phyloP scores from a whole-genome alignment of 2,113 vertebrate genomes.

The Takifugu bimaculatus region DNA sequence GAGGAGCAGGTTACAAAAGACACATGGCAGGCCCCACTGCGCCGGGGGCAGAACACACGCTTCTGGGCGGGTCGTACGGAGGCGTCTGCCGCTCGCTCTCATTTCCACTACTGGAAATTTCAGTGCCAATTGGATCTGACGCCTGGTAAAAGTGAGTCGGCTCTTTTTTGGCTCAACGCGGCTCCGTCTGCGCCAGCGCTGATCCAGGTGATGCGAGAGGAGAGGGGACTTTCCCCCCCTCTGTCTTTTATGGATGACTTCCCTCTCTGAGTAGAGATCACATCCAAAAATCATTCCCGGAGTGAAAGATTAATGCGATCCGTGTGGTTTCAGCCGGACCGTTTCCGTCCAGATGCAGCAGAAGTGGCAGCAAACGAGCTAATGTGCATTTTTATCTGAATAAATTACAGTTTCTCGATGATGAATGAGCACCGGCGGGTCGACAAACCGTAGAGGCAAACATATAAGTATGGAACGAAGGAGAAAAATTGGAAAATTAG shows the following conservation, averaged over 20 bases:
- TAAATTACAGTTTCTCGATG: no score
- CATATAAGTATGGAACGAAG: no score
- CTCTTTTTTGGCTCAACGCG: background rate
- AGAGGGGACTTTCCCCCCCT: background rate
- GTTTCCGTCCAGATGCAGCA: no score
- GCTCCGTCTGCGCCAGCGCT: slow-evolving; percentile 6
- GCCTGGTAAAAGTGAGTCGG: background rate
- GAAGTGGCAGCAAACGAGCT: background rate
- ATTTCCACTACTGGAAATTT: slow-evolving; percentile 4
- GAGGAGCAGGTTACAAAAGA: no score
- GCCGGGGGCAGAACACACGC: no score
- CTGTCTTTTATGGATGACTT: slow-evolving; percentile 11
- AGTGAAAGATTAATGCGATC: slow-evolving; percentile 43
- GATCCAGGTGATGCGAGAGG: slow-evolving; percentile 5
- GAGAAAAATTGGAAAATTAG: no score
- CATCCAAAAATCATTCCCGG: slow-evolving; percentile 18
- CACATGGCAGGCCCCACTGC: no score
- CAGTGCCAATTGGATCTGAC: slow-evolving; percentile 18
- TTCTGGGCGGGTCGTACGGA: background rate
- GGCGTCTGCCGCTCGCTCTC: background rate
- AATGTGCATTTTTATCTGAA: background rate
- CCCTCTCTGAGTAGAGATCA: background rate
- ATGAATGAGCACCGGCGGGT: no score
- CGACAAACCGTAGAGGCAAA: no score
- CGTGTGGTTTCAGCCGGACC: slow-evolving; percentile 7